Conservation (phyloP, 2,888 invertebrate genomes). For the Rotaria magnacalcarata region DNA sequence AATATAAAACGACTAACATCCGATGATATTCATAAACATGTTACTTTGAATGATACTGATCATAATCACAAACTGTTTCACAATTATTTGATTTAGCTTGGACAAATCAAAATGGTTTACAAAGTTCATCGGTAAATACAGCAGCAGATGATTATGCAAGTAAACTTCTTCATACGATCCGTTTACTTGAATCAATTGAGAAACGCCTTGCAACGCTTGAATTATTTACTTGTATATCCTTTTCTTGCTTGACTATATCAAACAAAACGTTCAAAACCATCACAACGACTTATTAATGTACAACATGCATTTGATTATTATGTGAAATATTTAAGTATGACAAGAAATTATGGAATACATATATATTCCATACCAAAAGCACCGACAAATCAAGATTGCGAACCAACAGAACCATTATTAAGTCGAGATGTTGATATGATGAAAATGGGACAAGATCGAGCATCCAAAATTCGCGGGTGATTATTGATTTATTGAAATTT, state of each 20-base stretch:
- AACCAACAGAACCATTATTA: neutral
- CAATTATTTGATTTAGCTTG: conserved; percentile 42
- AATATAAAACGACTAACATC: neutral
- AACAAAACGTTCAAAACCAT: conserved; percentile 36
- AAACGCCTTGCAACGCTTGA: conserved; percentile 73
- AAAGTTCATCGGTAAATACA: conserved; percentile 24
- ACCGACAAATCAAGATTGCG: neutral
- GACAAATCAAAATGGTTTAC: conserved; percentile 43
- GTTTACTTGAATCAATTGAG: conserved; percentile 74
- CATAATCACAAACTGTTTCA: conserved; percentile 34
- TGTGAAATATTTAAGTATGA: conserved; percentile 37
- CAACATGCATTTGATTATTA: conserved; percentile 40
- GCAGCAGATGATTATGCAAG: conserved; percentile 37
- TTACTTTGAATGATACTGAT: neutral
- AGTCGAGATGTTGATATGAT: conserved; percentile 22
- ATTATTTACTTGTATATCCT: conserved; percentile 62
- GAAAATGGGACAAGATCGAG: conserved; percentile 34
- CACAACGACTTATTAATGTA: conserved; percentile 27
- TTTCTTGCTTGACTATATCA: conserved; percentile 46
- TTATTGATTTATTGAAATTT: neutral
- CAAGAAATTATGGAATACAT: conserved; percentile 42
- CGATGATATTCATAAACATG: neutral
- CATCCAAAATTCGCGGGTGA: neutral
- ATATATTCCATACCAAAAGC: neutral
- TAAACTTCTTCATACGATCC: conserved; percentile 64